These are phyloP conservation scores for Okapia johnstoni DNA, from an alignment of 2,113 vertebrate genomes.

Conservation along the genomic window DNA sequence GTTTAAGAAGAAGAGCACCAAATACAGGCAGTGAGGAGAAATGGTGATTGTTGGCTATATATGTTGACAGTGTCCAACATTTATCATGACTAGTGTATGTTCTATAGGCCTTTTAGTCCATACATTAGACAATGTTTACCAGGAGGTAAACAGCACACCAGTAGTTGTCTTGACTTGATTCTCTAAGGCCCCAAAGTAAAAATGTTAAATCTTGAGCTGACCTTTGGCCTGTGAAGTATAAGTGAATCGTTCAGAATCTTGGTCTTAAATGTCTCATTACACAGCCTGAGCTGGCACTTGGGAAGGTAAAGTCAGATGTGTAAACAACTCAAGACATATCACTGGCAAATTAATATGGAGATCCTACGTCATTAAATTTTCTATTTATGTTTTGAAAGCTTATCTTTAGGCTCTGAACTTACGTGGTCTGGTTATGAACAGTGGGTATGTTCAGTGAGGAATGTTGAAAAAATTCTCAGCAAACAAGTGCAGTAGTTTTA, in stretches of 20 bases:
- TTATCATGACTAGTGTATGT: not conserved
- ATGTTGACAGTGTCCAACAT: not conserved
- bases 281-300: not conserved
- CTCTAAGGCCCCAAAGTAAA: not conserved
- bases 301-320: not conserved
- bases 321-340: not conserved
- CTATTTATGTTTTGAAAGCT: not conserved
- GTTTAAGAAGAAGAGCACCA: not conserved
- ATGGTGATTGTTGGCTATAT: not conserved
- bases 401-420: slow-evolving; percentile 70
- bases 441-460: slow-evolving; percentile 67
- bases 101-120: not conserved
- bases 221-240: not conserved
- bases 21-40: not conserved
- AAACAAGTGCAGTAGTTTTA: slow-evolving; percentile 77
- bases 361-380: not conserved
- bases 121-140: not conserved
- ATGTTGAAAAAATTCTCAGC: slow-evolving; percentile 74
- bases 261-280: not conserved
- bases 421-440: slow-evolving; percentile 75
- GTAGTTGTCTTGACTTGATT: not conserved
- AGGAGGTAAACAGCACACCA: not conserved
- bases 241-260: not conserved
- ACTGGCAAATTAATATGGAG: not conserved
- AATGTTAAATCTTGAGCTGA: not conserved